phyloP scores from a whole-genome alignment of 2,888 invertebrate species.

The Troides helena region DNA sequence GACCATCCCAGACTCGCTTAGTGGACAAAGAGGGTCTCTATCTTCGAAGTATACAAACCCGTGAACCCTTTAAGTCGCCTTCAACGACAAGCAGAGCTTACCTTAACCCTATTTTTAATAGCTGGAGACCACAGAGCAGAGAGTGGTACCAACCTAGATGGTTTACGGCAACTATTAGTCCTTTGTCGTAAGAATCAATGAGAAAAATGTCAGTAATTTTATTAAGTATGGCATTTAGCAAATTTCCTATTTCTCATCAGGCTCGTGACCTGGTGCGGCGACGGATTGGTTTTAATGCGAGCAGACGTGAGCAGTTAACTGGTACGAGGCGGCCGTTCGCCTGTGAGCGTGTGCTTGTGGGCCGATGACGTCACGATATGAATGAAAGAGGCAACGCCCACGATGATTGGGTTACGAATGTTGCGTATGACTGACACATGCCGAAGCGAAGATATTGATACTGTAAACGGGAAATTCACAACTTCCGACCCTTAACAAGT shows the following conservation, averaged over 20 bases:
- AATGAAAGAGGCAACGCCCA: constrained; percentile 35
- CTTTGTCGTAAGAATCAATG: too few relatives aligned
- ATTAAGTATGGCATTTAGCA: background rate
- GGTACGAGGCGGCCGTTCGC: constrained; percentile 6
- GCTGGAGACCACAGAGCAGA: too few relatives aligned
- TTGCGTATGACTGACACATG: background rate
- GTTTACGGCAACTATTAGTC: too few relatives aligned
- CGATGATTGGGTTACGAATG: constrained; percentile 22
- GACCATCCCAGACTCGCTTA: too few relatives aligned
- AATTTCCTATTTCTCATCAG: constrained; percentile 12
- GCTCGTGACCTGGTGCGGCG: constrained; percentile 13
- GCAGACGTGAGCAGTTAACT: constrained; percentile 19
- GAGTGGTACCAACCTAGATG: too few relatives aligned
- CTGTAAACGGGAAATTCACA: too few relatives aligned
- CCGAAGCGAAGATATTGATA: constrained; percentile 15
- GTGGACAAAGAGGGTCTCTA: too few relatives aligned
- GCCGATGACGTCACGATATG: constrained; percentile 36
- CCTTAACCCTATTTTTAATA: too few relatives aligned
- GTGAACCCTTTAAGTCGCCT: too few relatives aligned
- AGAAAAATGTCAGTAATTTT: background rate
- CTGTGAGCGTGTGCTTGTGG: constrained; percentile 29
- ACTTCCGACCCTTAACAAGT: too few relatives aligned
- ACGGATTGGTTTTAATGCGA: constrained; percentile 18
- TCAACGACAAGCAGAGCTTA: too few relatives aligned
- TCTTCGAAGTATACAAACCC: too few relatives aligned